phyloP scores from a whole-genome alignment of 1,140 invertebrate species.

The Centruroides vittatus region DNA sequence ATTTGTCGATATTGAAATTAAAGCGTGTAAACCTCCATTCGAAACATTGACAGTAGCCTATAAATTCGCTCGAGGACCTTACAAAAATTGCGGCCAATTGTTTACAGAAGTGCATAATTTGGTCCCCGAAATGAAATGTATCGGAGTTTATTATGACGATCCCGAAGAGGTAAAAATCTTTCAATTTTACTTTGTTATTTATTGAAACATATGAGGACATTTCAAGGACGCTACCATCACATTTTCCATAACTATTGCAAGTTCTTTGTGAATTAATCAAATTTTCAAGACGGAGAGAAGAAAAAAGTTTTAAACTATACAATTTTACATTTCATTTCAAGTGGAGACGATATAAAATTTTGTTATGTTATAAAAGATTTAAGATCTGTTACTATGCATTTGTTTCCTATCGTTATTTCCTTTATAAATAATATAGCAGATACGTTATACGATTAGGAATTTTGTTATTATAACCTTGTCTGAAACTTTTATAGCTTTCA shows the following conservation, averaged over 20 bases:
- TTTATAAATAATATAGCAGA: too few species aligned
- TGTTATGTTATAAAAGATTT: too few species aligned
- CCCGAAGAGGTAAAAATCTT: constrained; percentile 26
- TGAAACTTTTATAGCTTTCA: too few species aligned
- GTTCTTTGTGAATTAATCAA: background rate
- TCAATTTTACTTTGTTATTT: background rate
- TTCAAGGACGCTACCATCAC: background rate
- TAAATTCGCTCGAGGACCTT: constrained; percentile 31
- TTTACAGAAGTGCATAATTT: constrained; percentile 29
- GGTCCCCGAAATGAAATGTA: constrained; percentile 24
- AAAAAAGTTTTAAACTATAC: background rate
- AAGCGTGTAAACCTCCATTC: constrained; percentile 27
- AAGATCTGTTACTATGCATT: too few species aligned
- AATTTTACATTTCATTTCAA: too few species aligned
- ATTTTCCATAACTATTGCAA: background rate
- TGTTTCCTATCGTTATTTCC: too few species aligned
- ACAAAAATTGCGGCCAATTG: constrained; percentile 28
- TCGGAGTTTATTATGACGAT: constrained; percentile 36
- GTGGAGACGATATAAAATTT: too few species aligned
- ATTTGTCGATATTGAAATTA: constrained; percentile 24
- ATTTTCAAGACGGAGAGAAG: background rate
- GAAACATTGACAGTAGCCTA: constrained; percentile 27
- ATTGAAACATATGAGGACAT: background rate
- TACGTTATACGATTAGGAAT: too few species aligned
- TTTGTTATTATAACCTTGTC: too few species aligned